Base-by-base conservation (phyloP, 2,888 invertebrate species). In the Blera fallax region DNA sequence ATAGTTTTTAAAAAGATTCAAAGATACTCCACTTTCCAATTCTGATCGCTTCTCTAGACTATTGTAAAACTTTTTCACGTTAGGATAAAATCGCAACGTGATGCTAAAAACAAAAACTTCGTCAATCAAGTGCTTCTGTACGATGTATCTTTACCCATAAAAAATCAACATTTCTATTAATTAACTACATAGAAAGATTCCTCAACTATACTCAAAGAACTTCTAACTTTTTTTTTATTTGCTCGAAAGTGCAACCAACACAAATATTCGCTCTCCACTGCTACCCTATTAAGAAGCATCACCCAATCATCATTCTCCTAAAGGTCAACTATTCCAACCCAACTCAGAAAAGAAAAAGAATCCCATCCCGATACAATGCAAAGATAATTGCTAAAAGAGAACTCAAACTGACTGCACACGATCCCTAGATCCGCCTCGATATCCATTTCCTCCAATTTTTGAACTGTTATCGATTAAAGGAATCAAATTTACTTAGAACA, bases 401-500 rank as follows among this genome's bases (percentile, higher is more conserved):
- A 65, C 70, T 65, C 50, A 70, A 69, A 69, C 27, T 82, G 82
- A 82, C 56, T 82, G 43, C 70, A 78, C 70, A 65, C 77, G 64
- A 65, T 82, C 72, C 70, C 78, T 77, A 82, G 70, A 82, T 82
- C 82, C 70, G 69, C 50, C 70, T 72, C 50, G 77, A 72, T 82
- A 72, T 77, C 43, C 77, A 43, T 72, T 82, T 77, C 50, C 58
- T 76, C 11, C 18, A 62, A 21, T 52, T 67, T 54, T 62, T 29
- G n/a, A 37, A 34, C 56, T 65, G 50, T 82, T 82, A 82, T 82
- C 82, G 77, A 82, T 82, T 70, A 77, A 60, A 65, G 58, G 58
- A 78, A 82, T 82, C 82, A 78, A 77, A 82, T 82, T 82, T 77
- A 58, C 72, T 82, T 77, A 82, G 65, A 82, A 82, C 64, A 70